Conservation (phyloP, 2,797 vertebrate genomes). For the Haliaeetus albicilla region DNA sequence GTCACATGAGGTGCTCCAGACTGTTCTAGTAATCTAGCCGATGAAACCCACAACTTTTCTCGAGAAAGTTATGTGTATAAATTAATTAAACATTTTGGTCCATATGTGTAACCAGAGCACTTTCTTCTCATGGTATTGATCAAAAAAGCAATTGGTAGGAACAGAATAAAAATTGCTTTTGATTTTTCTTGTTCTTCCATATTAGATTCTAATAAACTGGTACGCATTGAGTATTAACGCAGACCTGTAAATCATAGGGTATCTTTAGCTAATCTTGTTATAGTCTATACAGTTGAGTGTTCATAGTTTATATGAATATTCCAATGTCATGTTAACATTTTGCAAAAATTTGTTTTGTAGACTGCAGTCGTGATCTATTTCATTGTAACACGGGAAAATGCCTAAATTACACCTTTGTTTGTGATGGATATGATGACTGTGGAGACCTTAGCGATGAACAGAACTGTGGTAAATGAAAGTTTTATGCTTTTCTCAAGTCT, state of each 20-base stretch:
- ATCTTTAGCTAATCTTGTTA: background rate
- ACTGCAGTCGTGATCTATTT: conserved; percentile 79
- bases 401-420: conserved; percentile 80
- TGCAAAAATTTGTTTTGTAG: conserved; percentile 67
- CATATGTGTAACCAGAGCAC: background rate
- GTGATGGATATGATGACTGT: conserved; percentile 94
- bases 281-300: background rate
- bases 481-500: background rate
- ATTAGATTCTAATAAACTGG: background rate
- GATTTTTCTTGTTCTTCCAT: background rate
- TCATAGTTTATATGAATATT: background rate
- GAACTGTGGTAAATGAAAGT: conserved; percentile 82
- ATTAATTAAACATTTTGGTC: background rate
- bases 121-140: background rate
- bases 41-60: background rate
- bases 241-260: background rate
- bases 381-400: conserved; percentile 88
- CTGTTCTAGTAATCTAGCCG: background rate
- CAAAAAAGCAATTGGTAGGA: background rate
- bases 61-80: background rate
- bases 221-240: background rate
- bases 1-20: background rate
- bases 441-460: conserved; percentile 93
- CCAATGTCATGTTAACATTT: background rate
- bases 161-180: background rate